Evolutionary conservation across 2,113 vertebrate species (phyloP).

Genomic region (Gallinago media): DNA sequence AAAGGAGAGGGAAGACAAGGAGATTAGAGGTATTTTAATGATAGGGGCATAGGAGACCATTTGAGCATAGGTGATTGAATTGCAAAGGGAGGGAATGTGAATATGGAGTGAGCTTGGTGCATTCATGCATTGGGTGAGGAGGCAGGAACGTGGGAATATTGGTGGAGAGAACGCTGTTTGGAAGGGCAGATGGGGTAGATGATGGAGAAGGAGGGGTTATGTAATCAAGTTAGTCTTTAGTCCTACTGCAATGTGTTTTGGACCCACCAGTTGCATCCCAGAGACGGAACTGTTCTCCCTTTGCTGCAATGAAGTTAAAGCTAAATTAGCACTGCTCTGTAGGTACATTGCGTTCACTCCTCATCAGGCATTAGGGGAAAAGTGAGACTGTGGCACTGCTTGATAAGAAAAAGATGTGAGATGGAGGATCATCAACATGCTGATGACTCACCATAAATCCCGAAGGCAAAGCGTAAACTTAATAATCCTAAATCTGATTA

Average conservation of each 20-base stretch:
- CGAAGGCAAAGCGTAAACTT: not conserved
- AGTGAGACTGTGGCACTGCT: not conserved
- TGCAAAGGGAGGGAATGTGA: not conserved
- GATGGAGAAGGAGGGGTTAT: not conserved
- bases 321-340: not conserved
- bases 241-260: not conserved
- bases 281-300: not conserved
- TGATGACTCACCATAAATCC: not conserved
- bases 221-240: not conserved
- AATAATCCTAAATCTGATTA: not conserved
- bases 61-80: not conserved
- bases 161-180: not conserved
- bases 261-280: not conserved
- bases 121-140: not conserved
- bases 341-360: not conserved
- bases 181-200: not conserved
- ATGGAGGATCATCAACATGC: not conserved
- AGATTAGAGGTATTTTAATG: not conserved
- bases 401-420: not conserved
- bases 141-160: not conserved
- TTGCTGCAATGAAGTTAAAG: not conserved
- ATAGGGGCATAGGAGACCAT: not conserved
- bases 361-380: not conserved
- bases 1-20: not conserved
- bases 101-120: not conserved